These are phyloP conservation scores for Tyrophagus putrescentiae DNA, from an alignment of 1,140 invertebrate genomes.

Conservation along the genomic window DNA sequence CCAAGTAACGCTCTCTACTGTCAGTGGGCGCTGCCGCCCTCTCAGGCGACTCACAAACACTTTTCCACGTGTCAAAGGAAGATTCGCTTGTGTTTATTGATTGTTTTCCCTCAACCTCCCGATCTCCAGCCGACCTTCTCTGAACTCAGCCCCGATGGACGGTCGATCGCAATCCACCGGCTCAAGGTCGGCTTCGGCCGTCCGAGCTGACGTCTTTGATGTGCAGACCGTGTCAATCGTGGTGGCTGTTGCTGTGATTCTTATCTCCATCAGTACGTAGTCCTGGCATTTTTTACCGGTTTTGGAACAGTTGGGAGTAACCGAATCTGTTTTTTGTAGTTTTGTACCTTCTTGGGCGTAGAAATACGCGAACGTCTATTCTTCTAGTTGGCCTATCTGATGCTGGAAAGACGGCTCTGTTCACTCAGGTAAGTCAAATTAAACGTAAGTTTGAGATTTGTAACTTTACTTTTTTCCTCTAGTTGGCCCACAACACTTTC, in stretches of 20 bases:
- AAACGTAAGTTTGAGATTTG: background rate
- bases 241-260: background rate
- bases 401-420: constrained; percentile 70
- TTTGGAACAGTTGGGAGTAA: background rate
- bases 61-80: too few relatives aligned
- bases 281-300: too few relatives aligned
- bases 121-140: too few relatives aligned
- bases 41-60: too few relatives aligned
- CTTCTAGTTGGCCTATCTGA: constrained; percentile 66
- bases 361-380: constrained; percentile 36
- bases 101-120: too few relatives aligned
- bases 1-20: too few relatives aligned
- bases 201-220: background rate
- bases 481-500: constrained; percentile 51
- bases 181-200: background rate
- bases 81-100: too few relatives aligned
- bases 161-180: background rate
- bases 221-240: background rate
- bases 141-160: too few relatives aligned
- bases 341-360: background rate
- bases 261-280: too few relatives aligned
- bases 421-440: constrained; percentile 35
- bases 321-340: background rate
- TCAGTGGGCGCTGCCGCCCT: too few relatives aligned
- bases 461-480: background rate